Conservation (phyloP, 1,140 invertebrate genomes). For the Cherax destructor region DNA sequence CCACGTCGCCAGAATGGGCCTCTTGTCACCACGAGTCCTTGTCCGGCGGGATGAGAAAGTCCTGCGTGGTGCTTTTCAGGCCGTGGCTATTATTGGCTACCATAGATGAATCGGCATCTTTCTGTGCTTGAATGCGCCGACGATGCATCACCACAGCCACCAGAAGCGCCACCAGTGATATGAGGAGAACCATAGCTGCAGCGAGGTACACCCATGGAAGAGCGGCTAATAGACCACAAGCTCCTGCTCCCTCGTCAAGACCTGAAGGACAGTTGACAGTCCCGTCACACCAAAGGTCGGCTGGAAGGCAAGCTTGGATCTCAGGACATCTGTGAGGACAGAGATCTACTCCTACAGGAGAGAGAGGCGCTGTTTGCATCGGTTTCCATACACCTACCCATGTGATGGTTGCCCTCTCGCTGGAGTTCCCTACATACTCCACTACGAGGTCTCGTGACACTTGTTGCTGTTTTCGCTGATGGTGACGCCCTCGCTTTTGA, state of each 20-base stretch:
- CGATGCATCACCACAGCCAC: conserved; percentile 68
- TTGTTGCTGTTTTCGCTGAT: conserved; percentile 51
- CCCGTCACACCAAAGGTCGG: conserved; percentile 79
- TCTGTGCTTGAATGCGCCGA: conserved; percentile 55
- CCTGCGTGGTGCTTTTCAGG: conserved; percentile 71
- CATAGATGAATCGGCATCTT: conserved; percentile 47
- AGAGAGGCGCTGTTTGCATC: conserved; percentile 70
- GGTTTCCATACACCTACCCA: conserved; percentile 71
- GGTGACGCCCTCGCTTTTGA: conserved; percentile 45
- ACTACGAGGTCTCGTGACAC: conserved; percentile 68
- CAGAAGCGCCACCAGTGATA: conserved; percentile 65
- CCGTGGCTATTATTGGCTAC: conserved; percentile 68
- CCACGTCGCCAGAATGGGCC: conserved; percentile 71
- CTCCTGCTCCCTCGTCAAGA: conserved; percentile 68
- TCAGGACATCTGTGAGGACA: conserved; percentile 73
- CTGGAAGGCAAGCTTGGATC: conserved; percentile 78
- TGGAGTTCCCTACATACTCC: conserved; percentile 65
- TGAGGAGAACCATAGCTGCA: conserved; percentile 54
- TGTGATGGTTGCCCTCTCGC: conserved; percentile 51
- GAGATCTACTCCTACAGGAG: conserved; percentile 67
- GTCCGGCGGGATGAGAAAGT: conserved; percentile 69
- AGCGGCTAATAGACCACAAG: conserved; percentile 69
- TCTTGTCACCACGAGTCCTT: conserved; percentile 72
- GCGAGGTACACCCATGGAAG: conserved; percentile 70
- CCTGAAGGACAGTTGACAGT: conserved; percentile 73